phyloP scores from a whole-genome alignment of 2,113 vertebrate species.

The Paracanthobrama guichenoti region DNA sequence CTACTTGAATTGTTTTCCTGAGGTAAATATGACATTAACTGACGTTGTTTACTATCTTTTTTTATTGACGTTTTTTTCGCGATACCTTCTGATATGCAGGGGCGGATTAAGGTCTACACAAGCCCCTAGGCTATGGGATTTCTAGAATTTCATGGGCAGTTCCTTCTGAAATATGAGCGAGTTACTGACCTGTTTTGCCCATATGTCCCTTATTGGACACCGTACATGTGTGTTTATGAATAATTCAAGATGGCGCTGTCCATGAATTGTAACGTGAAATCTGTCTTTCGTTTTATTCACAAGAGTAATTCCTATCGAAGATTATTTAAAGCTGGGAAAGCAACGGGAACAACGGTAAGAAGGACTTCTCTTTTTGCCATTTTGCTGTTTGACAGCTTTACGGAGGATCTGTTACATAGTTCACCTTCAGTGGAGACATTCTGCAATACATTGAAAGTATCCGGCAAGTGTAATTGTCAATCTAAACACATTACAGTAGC shows the following conservation, averaged over 20 bases:
- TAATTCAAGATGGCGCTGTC: slow-evolving; percentile 73
- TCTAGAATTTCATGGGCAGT: background rate
- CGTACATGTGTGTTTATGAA: slow-evolving; percentile 55
- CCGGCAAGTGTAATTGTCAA: background rate
- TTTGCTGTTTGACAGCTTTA: background rate
- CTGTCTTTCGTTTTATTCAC: slow-evolving; percentile 54
- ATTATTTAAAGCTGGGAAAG: slow-evolving; percentile 14
- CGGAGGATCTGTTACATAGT: background rate
- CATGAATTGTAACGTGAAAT: slow-evolving; percentile 55
- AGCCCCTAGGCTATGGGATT: too few relatives aligned
- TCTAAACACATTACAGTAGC: background rate
- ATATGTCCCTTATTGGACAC: slow-evolving; percentile 54
- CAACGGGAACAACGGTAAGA: slow-evolving; percentile 57
- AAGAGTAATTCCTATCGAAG: slow-evolving; percentile 35
- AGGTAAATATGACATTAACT: too few relatives aligned
- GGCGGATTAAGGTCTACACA: too few relatives aligned
- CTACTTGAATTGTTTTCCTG: too few relatives aligned
- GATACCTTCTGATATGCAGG: too few relatives aligned
- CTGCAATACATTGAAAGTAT: background rate
- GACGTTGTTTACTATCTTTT: too few relatives aligned
- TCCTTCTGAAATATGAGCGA: background rate
- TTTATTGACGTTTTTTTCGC: too few relatives aligned
- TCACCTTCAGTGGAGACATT: background rate
- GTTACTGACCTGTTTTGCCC: background rate
- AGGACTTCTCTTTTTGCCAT: background rate